These are phyloP conservation scores for Aphidius ervi DNA, from an alignment of 1,140 invertebrate genomes.

Conservation along the genomic window DNA sequence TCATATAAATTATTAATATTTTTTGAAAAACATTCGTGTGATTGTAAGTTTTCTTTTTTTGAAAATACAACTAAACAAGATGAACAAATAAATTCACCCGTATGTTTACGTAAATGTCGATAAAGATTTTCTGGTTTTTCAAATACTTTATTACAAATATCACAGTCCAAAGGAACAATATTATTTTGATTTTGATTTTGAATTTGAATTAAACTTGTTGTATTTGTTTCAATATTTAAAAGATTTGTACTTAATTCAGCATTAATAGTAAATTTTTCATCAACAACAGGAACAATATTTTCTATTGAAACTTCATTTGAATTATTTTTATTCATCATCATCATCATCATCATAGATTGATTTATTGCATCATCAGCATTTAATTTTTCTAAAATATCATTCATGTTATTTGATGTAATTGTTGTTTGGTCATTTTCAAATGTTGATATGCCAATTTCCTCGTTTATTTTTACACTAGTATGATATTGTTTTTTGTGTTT, in stretches of 20 bases:
- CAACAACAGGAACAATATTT: conserved; percentile 22
- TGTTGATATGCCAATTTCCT: conserved; percentile 19
- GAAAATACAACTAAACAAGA: conserved; percentile 32
- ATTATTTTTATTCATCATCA: conserved; percentile 22
- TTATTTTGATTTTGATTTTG: neutral
- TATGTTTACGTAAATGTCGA: conserved; percentile 52
- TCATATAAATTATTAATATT: conserved; percentile 19
- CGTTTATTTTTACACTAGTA: conserved; percentile 3
- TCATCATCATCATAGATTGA: conserved; percentile 24
- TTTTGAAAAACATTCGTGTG: conserved; percentile 23
- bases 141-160: conserved; percentile 52
- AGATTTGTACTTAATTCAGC: conserved; percentile 23
- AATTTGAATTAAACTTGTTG: conserved; percentile 2
- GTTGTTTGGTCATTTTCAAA: conserved; percentile 18
- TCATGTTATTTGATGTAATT: conserved; percentile 23
- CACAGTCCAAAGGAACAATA: conserved; percentile 37
- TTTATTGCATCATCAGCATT: conserved; percentile 19
- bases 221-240: conserved; percentile 17
- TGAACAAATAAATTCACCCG: conserved; percentile 48
- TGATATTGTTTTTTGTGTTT: conserved; percentile 24
- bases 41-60: conserved; percentile 28
- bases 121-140: conserved; percentile 45
- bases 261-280: conserved; percentile 26
- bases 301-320: conserved; percentile 22
- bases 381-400: conserved; percentile 14